Evolutionary conservation across 2,888 invertebrate species (phyloP), one percentile per base, ranked within the genome.

Genomic region (Hymenopus coronatus): DNA sequence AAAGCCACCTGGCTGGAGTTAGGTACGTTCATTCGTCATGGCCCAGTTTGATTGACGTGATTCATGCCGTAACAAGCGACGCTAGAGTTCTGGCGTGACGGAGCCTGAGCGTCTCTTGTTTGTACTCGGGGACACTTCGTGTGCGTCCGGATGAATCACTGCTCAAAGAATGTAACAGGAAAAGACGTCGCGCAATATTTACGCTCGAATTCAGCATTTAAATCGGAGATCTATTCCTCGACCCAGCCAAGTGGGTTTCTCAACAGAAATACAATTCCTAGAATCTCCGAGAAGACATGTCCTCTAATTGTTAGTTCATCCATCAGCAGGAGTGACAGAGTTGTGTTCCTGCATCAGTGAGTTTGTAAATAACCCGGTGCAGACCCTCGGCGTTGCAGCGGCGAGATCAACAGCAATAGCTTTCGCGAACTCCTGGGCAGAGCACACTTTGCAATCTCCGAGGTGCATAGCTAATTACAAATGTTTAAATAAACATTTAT

Each of bases 1-100:
- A 20, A 70, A 70, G 54, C 54, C 54, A 70, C 20, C 54, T 70
- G 54, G 54, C 54, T 70, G 20, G 54, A 70, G 20, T 70, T 70
- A 70, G 54, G 15, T 70, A 70, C 25, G 54, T 70, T 70, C 15
- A 54, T 85, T 85, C 28, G 27, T 46, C 46, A 46, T 20, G 85
- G 85, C 25, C 85, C 46, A n/a, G 25, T 85, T 46, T 85, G 85
- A 85, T 85, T 85, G 85, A 85, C 85, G 46, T 85, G 46, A 85
- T n/a, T 46, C 46, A 85, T 46, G 54, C 54, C 20, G 25, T 84
- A 85, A 46, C 46, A 40, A 85, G 46, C 85, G 84, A 33, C 30
- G 28, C 20, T 33, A 84, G 20, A 30, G 28, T 2, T 30, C 84
- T n/a, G 33, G 28, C 30, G 25, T 30, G n/a, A 84, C 28, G 85